These are phyloP conservation scores for Matsumurasca onukii DNA, from an alignment of 1,140 invertebrate species.

Conservation along the genomic window DNA sequence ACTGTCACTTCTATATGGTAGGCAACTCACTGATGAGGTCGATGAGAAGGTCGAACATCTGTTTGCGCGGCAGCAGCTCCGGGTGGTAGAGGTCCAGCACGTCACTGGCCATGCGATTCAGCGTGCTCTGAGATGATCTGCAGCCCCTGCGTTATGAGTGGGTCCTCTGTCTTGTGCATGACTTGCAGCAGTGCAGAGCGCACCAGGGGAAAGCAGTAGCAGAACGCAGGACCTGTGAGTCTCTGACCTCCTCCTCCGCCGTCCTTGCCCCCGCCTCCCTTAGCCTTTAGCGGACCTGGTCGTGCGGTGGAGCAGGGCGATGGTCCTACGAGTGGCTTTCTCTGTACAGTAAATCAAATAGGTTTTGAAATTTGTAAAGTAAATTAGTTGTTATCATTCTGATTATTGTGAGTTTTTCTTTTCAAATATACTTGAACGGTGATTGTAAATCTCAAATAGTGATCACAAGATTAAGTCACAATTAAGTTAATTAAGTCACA, in stretches of 20 bases:
- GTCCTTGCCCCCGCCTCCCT: slow-evolving; percentile 24
- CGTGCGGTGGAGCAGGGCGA: slow-evolving; percentile 57
- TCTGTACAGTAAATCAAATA: no score
- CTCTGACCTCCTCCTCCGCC: slow-evolving; percentile 44
- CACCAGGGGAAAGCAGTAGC: slow-evolving; percentile 83
- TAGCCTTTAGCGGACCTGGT: slow-evolving; percentile 46
- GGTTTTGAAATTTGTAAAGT: no score
- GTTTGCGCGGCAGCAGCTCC: slow-evolving; percentile 70
- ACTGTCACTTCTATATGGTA: slow-evolving; percentile 16
- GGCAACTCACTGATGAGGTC: slow-evolving; percentile 68
- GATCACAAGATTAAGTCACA: no score
- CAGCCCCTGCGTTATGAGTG: slow-evolving; percentile 61
- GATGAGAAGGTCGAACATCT: slow-evolving; percentile 79
- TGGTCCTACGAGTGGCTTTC: slow-evolving; percentile 55
- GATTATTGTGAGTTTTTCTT: no score
- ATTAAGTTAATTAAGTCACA: no score
- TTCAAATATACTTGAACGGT: no score
- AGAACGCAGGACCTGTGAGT: slow-evolving; percentile 73
- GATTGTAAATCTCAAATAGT: no score
- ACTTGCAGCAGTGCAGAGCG: slow-evolving; percentile 60
- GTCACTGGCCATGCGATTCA: slow-evolving; percentile 53
- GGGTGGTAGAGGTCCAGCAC: slow-evolving; percentile 65
- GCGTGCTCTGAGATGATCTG: slow-evolving; percentile 69
- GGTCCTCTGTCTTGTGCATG: slow-evolving; percentile 54
- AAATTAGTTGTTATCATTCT: no score